Evolutionary conservation across 1,140 invertebrate genomes (phyloP).

Genomic region (Pectinophora gossypiella): DNA sequence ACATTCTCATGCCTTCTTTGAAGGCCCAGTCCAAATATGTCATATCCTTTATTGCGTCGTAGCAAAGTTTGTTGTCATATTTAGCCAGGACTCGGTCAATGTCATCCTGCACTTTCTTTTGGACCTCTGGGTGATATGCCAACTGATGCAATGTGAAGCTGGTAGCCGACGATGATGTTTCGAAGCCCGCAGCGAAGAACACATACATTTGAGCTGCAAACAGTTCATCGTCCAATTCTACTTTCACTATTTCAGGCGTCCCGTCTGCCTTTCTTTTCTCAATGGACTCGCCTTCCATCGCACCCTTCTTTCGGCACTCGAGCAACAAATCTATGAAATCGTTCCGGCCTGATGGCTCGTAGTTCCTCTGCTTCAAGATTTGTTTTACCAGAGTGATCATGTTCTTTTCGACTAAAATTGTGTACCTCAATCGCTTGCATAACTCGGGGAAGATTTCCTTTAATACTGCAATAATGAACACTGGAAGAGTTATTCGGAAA

Average conservation of each 20-base stretch:
- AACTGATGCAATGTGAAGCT: neutral
- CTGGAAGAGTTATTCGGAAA: neutral
- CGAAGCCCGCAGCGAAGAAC: constrained; percentile 1
- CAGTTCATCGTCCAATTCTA: neutral
- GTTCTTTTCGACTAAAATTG: neutral
- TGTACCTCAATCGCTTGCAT: neutral
- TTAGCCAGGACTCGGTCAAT: neutral
- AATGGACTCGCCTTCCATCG: neutral
- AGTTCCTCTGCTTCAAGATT: constrained; percentile 1
- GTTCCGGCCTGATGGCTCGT: neutral
- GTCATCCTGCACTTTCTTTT: neutral
- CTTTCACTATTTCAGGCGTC: neutral
- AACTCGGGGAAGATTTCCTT: neutral
- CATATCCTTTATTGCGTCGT: constrained; percentile 1
- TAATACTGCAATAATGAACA: neutral
- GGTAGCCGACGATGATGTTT: neutral
- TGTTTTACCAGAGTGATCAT: neutral
- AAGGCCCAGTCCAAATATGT: neutral
- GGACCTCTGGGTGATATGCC: neutral
- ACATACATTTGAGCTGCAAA: neutral
- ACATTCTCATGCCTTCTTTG: constrained; percentile 41
- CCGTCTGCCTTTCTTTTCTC: neutral
- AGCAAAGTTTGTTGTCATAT: constrained; percentile 3
- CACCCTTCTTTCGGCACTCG: neutral
- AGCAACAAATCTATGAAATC: constrained; percentile 2